Evolutionary conservation across 2,888 invertebrate species (phyloP).

Genomic region (Aphelenchoides bicaudatus): DNA sequence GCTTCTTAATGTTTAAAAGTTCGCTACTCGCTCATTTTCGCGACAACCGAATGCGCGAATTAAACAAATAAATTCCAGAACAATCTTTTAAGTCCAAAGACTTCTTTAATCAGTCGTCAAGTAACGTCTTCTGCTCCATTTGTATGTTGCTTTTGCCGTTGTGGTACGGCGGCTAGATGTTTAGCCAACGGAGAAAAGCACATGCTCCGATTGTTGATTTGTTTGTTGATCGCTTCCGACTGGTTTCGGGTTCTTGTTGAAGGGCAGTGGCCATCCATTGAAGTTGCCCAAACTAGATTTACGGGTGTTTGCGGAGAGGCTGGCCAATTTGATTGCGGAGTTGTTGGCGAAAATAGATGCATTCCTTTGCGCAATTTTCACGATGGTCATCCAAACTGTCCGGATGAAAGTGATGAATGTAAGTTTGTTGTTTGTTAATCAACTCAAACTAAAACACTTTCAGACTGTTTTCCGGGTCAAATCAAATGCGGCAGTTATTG

Average conservation of each 20-base stretch:
- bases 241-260: background rate
- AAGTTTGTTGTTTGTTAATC: slow-evolving; percentile 13
- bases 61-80: no score
- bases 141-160: slow-evolving; percentile 8
- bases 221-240: slow-evolving; percentile 5
- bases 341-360: slow-evolving; percentile 43
- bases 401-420: slow-evolving; percentile 59
- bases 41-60: no score
- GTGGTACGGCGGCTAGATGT: slow-evolving; percentile 9
- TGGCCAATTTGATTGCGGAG: slow-evolving; percentile 54
- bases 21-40: no score
- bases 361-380: slow-evolving; percentile 50
- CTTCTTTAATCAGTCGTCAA: no score
- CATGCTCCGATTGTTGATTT: no score
- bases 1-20: no score
- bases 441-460: slow-evolving; percentile 20
- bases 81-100: no score
- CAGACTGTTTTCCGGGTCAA: slow-evolving; percentile 57
- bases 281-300: slow-evolving; percentile 48
- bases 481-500: slow-evolving; percentile 54
- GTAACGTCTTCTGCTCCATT: no score
- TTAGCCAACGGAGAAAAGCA: background rate
- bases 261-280: slow-evolving; percentile 5
- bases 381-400: slow-evolving; percentile 53
- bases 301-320: slow-evolving; percentile 47